Conservation (phyloP, 2,888 invertebrate genomes). For the Kryphioiulus occultus region DNA sequence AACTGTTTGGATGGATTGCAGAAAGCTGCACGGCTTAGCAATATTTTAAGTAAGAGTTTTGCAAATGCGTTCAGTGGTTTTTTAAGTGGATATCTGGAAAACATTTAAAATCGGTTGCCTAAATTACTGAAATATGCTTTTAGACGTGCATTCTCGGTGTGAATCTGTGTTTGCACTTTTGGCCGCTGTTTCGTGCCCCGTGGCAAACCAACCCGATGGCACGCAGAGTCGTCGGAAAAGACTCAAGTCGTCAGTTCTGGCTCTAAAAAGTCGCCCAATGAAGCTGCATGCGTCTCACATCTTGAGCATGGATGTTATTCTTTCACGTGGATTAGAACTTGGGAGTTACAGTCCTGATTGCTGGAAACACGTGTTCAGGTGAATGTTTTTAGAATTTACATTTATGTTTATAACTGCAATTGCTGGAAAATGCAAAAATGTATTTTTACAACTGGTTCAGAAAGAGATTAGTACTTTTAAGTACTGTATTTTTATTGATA, state of each 20-base stretch:
- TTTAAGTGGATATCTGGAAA: not conserved
- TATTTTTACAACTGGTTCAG: too few species aligned
- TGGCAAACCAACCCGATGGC: slow-evolving; percentile 60
- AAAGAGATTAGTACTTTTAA: too few species aligned
- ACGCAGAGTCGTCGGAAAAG: slow-evolving; percentile 52
- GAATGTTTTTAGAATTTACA: slow-evolving; percentile 50
- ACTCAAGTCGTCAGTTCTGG: slow-evolving; percentile 44
- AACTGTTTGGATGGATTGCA: slow-evolving; percentile 88
- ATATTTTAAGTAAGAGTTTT: slow-evolving; percentile 77
- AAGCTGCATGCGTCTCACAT: slow-evolving; percentile 74
- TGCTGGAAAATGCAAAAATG: not conserved
- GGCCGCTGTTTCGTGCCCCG: slow-evolving; percentile 87
- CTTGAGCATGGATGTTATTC: slow-evolving; percentile 87
- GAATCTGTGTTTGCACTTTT: slow-evolving; percentile 87
- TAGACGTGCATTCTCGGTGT: slow-evolving; percentile 85
- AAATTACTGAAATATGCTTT: not conserved
- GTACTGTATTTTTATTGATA: too few species aligned
- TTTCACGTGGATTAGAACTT: slow-evolving; percentile 85
- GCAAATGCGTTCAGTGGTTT: too few species aligned
- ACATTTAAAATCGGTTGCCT: not conserved
- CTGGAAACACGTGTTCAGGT: slow-evolving; percentile 93
- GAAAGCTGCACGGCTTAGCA: slow-evolving; percentile 89
- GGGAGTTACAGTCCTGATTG: slow-evolving; percentile 92
- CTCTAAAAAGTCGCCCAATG: slow-evolving; percentile 53
- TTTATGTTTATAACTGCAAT: slow-evolving; percentile 48